Base-by-base conservation (phyloP, 2,113 vertebrate genomes). In the Corythaeola cristata region DNA sequence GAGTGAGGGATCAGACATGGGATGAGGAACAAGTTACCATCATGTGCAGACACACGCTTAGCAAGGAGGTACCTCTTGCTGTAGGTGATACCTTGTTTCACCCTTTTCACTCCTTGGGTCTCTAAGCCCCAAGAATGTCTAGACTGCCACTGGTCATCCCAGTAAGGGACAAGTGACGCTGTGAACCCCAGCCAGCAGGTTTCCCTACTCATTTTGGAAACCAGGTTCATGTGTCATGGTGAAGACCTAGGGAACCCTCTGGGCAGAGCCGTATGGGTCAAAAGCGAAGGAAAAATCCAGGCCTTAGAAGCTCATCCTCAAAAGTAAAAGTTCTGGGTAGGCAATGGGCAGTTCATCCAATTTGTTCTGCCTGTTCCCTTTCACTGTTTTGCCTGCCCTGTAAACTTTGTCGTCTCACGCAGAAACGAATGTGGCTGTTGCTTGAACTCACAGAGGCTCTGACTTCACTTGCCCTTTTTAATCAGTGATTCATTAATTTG, bases 401-500 rank as follows among this genome's bases (percentile, higher is more conserved):
- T 62, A 63, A 66, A 62, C 49, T 82, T 59, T 33, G 24, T 72
- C 11, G 3, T 56, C 69, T 92, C 35, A 15, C 47, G 74, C 76
- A 66, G 83, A 92, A 94, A 45, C 8, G 16, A 35, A 9, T 39
- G 23, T 1, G 21, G 53, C 73, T 89, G 62, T 76, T 90, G 83
- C 71, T 79, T 80, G 49, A 72, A n/a, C 47, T 53, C 92, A 49
- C 52, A 69, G 85, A 93, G 35, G 39, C 89, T 88, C 53, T 85
- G 67, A 33, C 45, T 93, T 91, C 66, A 12, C 50, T 89, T 85
- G 41, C 62, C 73, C 90, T 92, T 96, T 91, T 79, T 69, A 76
- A 94, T 68, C 50, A 86, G 83, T 79, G 76, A 75, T 92, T 95
- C 74, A 88, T 88, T 87, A 63, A 83, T 88, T 85, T 89, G 69